Conservation (phyloP, 2,113 vertebrate genomes). For the Polyodon spathula region DNA sequence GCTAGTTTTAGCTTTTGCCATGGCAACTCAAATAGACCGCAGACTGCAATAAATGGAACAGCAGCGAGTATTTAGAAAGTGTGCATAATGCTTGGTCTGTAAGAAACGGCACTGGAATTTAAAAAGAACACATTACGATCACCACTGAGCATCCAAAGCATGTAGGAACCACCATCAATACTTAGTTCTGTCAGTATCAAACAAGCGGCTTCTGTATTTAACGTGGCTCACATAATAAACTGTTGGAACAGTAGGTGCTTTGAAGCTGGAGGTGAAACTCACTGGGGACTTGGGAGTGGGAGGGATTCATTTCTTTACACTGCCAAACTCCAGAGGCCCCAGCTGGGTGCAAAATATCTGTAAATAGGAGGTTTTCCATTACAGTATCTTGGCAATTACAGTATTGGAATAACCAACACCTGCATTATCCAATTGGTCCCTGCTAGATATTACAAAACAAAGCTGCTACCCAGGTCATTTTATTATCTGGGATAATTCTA, state of each 20-base stretch:
- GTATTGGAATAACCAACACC: slow-evolving; percentile 2
- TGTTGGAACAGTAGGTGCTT: slow-evolving; percentile 53
- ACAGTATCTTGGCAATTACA: slow-evolving; percentile 14
- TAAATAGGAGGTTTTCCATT: slow-evolving; percentile 25
- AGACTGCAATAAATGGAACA: neutral
- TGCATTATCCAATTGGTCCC: slow-evolving; percentile 13
- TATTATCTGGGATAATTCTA: too few species aligned
- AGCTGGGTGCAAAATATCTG: slow-evolving; percentile 7
- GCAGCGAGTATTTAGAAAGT: neutral
- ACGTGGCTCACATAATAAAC: slow-evolving; percentile 53
- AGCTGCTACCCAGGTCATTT: neutral
- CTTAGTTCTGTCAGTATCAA: slow-evolving; percentile 60
- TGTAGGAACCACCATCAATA: slow-evolving; percentile 54
- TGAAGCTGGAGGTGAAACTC: slow-evolving; percentile 44
- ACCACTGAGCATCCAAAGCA: slow-evolving; percentile 56
- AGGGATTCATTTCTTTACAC: slow-evolving; percentile 10
- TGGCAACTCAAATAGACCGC: slow-evolving; percentile 3
- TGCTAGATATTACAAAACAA: neutral
- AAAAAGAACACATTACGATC: slow-evolving; percentile 50
- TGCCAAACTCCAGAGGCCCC: neutral
- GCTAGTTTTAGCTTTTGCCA: neutral
- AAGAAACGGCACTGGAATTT: slow-evolving; percentile 39
- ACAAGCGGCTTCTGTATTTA: slow-evolving; percentile 66
- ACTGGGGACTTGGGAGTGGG: neutral
- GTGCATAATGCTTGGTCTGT: slow-evolving; percentile 51